Conservation (phyloP, 2,797 vertebrate species). For the Dromococcyx pavoninus region DNA sequence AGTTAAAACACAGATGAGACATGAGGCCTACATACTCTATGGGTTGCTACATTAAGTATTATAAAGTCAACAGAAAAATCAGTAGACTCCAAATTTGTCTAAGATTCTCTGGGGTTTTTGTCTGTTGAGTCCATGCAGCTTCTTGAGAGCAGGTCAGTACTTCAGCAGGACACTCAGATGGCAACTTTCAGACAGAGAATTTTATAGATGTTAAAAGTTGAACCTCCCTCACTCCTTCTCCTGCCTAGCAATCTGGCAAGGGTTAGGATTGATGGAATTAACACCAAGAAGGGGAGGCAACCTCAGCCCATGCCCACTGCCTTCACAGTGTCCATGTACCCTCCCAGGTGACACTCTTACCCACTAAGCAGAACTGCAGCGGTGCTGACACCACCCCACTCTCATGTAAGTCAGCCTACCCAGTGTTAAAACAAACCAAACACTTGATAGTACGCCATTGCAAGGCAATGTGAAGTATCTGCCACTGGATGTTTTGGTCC, state of each 20-base stretch:
- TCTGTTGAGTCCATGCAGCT: neutral
- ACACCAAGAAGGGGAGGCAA: neutral
- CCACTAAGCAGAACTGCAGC: rapidly evolving
- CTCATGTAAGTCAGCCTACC: rapidly evolving
- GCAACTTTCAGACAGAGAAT: neutral
- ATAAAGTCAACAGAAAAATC: neutral
- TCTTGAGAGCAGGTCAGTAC: neutral
- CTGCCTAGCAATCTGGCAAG: neutral
- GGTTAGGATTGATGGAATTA: rapidly evolving
- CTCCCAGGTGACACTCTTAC: neutral
- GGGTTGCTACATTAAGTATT: neutral
- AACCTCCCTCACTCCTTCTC: rapidly evolving
- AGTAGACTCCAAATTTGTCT: neutral
- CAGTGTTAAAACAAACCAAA: neutral
- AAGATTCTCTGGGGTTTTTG: neutral
- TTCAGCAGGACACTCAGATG: rapidly evolving
- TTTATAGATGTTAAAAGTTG: neutral
- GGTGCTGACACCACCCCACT: rapidly evolving
- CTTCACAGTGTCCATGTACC: neutral
- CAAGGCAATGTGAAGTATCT: neutral
- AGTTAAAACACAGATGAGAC: neutral
- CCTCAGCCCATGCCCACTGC: rapidly evolving
- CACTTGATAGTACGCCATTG: too few relatives aligned
- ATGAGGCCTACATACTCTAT: neutral
- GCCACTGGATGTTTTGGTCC: neutral